Base-by-base conservation (phyloP, 2,888 invertebrate species). In the Mythimna albipuncta region DNA sequence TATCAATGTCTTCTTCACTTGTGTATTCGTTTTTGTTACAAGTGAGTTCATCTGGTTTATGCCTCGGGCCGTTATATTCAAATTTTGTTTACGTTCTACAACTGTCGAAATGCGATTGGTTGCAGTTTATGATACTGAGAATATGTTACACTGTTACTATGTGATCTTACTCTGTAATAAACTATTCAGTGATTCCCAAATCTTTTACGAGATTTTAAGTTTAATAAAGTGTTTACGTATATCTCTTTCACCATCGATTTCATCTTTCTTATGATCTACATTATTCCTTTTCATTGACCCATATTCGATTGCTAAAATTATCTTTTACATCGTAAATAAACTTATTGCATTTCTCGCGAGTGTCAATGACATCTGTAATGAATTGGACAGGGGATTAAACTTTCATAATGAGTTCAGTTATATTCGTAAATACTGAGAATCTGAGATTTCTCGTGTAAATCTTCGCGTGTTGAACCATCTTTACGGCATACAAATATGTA, bases 51-150 rank as follows among this genome's bases (percentile, higher is more conserved):
- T 78, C 64, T 62, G 58, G 67, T 70, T 65, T 62, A 52, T 58
- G 57, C 64, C 16, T 44, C 10, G 9, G 38, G 38, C 41, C 35
- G 63, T 68, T 68, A 65, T 69, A 68, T 74, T 57, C 5, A 55
- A 71, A 74, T 57, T 65, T 71, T 78, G 69, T 83, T 74, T 55
- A 74, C 35, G 32, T 82, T 72, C 26, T 32, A 58, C n/a, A 69
- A 32, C 32, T 63, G 62, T 75, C 66, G 41, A 65, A 74, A 69
- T 71, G 47, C 11, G 10, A 54, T 52, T 72, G 19, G 7, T 54
- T 64, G 44, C 57, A 66, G 65, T 65, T 80, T 71, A 59, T 73
- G 21, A 50, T 70, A 65, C 65, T 11, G 5, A 50, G 32, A 72
- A 72, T 71, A 35, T 41, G 55, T 47, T 47, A 63, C n/a, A 13